Percentiles rank a stretch among this genome's conserved stretches.
phyloP scores from a whole-genome alignment of 2,888 invertebrate genomes.

The Stictocephala bisonia region DNA sequence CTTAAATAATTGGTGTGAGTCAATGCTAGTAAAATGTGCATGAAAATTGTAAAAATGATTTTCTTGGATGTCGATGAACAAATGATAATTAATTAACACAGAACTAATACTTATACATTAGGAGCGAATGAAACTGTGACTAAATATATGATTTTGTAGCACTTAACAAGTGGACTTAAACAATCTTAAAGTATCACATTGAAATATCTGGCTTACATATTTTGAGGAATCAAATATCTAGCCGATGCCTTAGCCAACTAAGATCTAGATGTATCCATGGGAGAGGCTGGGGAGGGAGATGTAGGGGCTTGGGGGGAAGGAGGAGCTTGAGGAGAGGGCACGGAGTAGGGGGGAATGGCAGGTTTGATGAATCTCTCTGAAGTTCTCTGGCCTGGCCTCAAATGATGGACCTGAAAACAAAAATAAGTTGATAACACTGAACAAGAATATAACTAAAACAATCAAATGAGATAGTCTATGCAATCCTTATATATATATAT shows the following conservation, averaged over 20 bases:
- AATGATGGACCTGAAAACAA: conserved; percentile 44
- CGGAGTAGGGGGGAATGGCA: conserved; percentile 73
- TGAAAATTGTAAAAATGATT: too few species aligned
- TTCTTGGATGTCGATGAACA: too few species aligned
- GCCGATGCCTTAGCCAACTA: conserved; percentile 37
- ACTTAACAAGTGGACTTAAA: too few species aligned
- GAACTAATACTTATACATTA: too few species aligned
- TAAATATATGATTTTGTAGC: too few species aligned
- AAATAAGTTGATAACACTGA: neutral
- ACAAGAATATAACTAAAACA: neutral
- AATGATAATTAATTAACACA: too few species aligned
- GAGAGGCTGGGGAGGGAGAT: conserved; percentile 49
- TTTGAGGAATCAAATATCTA: neutral
- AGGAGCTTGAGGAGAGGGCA: conserved; percentile 23
- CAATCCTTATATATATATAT: too few species aligned
- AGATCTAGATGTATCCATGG: conserved; percentile 55
- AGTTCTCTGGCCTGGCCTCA: conserved; percentile 68
- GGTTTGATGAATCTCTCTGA: conserved; percentile 90
- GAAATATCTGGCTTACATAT: neutral
- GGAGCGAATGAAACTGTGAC: too few species aligned
- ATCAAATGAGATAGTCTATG: neutral
- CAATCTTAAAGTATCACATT: conserved; percentile 5
- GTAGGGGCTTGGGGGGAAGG: conserved; percentile 60
- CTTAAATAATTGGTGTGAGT: too few species aligned
- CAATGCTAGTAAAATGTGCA: too few species aligned